phyloP scores from a whole-genome alignment of 2,888 invertebrate genomes.

The Druceiella hillmani region DNA sequence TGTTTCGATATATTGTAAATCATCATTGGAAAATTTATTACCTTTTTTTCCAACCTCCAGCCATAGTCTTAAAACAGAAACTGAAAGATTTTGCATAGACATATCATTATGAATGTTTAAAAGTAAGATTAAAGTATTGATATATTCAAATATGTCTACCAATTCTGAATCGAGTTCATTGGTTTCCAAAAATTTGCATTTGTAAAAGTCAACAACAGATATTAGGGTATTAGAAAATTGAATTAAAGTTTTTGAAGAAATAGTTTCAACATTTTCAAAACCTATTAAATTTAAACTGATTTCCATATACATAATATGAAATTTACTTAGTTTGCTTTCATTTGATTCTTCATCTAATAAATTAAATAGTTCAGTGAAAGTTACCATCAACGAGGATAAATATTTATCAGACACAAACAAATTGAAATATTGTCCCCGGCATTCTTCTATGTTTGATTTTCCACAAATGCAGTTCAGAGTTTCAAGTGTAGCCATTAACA shows the following conservation, averaged over 20 bases:
- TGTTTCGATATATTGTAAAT: too few relatives aligned
- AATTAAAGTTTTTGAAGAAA: slow-evolving; percentile 31
- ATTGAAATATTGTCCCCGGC: slow-evolving; percentile 33
- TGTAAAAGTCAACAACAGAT: slow-evolving; percentile 35
- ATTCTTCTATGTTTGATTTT: slow-evolving; percentile 34
- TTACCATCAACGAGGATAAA: slow-evolving; percentile 32
- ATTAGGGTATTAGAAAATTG: slow-evolving; percentile 32
- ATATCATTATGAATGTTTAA: too few relatives aligned
- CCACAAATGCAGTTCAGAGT: slow-evolving; percentile 53
- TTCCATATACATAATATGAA: slow-evolving; percentile 36
- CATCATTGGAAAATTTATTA: too few relatives aligned
- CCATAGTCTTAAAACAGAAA: too few relatives aligned
- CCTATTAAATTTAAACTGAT: slow-evolving; percentile 36
- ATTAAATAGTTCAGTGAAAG: slow-evolving; percentile 34
- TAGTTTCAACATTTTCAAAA: slow-evolving; percentile 35
- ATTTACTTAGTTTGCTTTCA: slow-evolving; percentile 36
- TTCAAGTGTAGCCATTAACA: slow-evolving; percentile 54
- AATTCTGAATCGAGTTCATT: slow-evolving; percentile 32
- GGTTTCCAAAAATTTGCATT: slow-evolving; percentile 32
- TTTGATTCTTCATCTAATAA: slow-evolving; percentile 32
- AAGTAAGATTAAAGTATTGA: slow-evolving; percentile 31
- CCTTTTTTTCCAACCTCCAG: too few relatives aligned
- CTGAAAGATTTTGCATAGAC: too few relatives aligned
- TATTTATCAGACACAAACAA: slow-evolving; percentile 37
- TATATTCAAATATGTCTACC: slow-evolving; percentile 37